Conservation (phyloP, 2,113 vertebrate genomes). For the human region GRCh38 chr6:71965001-71965500, state of each 20-base stretch:
- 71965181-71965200: not conserved
- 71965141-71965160: not conserved
- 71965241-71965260: not conserved
- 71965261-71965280: conserved; percentile 17
- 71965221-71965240: not conserved
- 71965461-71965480: conserved; percentile 78
- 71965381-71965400: conserved; percentile 79
- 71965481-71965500: conserved; percentile 79
- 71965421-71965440: conserved; percentile 81
- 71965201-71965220: not conserved
- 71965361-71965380: conserved; percentile 78
- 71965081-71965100: not conserved
- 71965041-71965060: not conserved
- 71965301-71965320: not conserved
- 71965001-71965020: not conserved
- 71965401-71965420: conserved; percentile 82
- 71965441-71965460: conserved; percentile 80
- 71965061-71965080: not conserved
- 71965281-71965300: conserved; percentile 56
- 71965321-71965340: conserved; percentile 53
- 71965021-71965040: not conserved
- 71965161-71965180: not conserved
- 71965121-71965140: not conserved
- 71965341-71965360: conserved; percentile 72
- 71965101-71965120: not conserved